Base-by-base conservation (phyloP, 2,113 vertebrate genomes). In the Mola mola region DNA sequence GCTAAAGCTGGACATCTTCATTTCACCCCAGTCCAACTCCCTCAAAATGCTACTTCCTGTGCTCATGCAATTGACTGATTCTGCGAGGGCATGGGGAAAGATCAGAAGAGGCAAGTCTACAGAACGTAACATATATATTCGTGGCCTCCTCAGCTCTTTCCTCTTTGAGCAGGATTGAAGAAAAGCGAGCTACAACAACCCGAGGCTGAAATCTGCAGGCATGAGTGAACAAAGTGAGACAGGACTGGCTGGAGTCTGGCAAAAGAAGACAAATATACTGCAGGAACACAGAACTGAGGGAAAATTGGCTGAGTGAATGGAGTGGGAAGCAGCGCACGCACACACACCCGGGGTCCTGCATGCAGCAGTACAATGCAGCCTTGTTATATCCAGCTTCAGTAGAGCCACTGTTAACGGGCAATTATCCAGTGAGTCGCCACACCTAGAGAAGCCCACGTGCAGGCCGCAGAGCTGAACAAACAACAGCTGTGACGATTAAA, bases 381-480 rank as follows among this genome's bases (percentile, higher is more conserved):
- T 81, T 85, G 76, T 83, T 72, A 40, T 8, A 42, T 60, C 53
- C 62, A 68, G 66, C 28, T 44, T 75, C 55, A 81, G 58, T 61
- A 19, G 49, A 84, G 56, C 42, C 66, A 85, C 47, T 84, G 78
- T 87, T 87, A 61, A n/a, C 47, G 66, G 74, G 59, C 64, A 82
- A 83, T 81, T 84, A 76, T 79, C 81, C 76, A 66, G 63, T 68
- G 64, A 53, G 57, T 36, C 46, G 48, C 81, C 87, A 86, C 85
- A 83, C 77, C 83, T 84, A 79, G 20, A 80, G 29, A 25, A 61
- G 51, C 43, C 65, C 62, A 53, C 53, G 55, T 55, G 42, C 59
- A 26, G 12, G 37, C 65, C 76, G 78, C 70, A 70, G 64, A 71
- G 40, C 75, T 56, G 28, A n/a, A 56, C 61, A 70, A 78, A 72